Percentiles rank a stretch among this genome's conserved stretches.
These are phyloP conservation scores for Dolomedes plantarius DNA, from an alignment of 2,888 invertebrate genomes.

Conservation along the genomic window DNA sequence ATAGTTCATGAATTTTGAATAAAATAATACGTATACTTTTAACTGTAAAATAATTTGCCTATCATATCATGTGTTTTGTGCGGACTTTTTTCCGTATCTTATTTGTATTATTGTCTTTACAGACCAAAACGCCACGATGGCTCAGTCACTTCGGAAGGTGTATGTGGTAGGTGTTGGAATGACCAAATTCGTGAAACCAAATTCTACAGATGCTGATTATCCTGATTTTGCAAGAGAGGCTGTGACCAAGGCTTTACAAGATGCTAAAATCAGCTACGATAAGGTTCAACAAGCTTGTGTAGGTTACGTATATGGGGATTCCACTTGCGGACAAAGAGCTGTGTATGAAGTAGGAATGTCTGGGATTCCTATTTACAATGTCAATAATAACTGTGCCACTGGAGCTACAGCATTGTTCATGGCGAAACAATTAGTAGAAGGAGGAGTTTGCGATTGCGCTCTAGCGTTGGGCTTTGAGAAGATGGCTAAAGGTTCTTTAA, in stretches of 20 bases:
- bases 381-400: slow-evolving; percentile 98
- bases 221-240: slow-evolving; percentile 97
- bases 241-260: slow-evolving; percentile 88
- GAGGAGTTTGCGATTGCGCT: slow-evolving; percentile 78
- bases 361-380: slow-evolving; percentile 97
- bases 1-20: no score
- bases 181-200: slow-evolving; percentile 99
- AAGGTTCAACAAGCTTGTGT: slow-evolving; percentile 92
- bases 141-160: slow-evolving; percentile 78
- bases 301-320: slow-evolving; percentile 96
- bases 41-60: no score
- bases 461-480: slow-evolving; percentile 98
- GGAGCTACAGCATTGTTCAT: slow-evolving; percentile 94
- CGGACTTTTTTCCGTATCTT: background rate
- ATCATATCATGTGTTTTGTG: no score
- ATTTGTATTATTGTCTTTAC: background rate
- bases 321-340: slow-evolving; percentile 95
- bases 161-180: slow-evolving; percentile 97
- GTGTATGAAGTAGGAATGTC: slow-evolving; percentile 96
- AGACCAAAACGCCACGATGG: background rate
- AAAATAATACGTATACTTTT: no score
- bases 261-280: slow-evolving; percentile 86
- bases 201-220: slow-evolving; percentile 88
- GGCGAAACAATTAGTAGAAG: slow-evolving; percentile 93
- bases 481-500: slow-evolving; percentile 95